Percentiles rank a stretch among this genome's conserved stretches.
phyloP scores from a whole-genome alignment of 2,113 vertebrate genomes.

The Romanogobio albipinnatus region DNA sequence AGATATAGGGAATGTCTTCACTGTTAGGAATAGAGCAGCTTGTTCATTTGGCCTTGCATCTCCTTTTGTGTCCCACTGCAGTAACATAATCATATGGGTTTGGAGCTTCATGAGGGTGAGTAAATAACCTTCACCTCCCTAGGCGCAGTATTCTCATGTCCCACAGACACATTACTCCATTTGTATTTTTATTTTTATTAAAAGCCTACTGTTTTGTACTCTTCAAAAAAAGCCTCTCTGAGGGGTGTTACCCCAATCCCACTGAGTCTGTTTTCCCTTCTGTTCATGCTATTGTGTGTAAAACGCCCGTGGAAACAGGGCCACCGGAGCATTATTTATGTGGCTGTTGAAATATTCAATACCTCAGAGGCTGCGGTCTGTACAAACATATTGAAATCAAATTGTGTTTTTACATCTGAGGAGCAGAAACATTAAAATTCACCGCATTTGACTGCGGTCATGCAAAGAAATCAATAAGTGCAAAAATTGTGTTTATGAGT shows the following conservation, averaged over 20 bases:
- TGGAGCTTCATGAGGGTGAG: not conserved
- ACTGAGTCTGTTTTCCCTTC: constrained; percentile 39
- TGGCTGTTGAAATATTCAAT: constrained; percentile 48
- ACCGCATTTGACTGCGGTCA: not conserved
- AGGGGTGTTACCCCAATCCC: constrained; percentile 27
- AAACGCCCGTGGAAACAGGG: constrained; percentile 29
- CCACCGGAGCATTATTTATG: constrained; percentile 52
- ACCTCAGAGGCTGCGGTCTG: constrained; percentile 28
- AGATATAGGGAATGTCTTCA: not conserved
- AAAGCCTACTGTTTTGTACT: not conserved
- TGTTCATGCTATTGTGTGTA: constrained; percentile 38
- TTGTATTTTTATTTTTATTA: constrained; percentile 29
- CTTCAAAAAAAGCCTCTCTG: constrained; percentile 27
- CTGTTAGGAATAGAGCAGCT: not conserved
- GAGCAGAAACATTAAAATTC: constrained; percentile 12
- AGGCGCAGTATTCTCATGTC: not conserved
- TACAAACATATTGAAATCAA: constrained; percentile 32
- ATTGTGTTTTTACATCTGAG: constrained; percentile 40
- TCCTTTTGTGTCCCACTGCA: not conserved
- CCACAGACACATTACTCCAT: constrained; percentile 20
- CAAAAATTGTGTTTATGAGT: not conserved
- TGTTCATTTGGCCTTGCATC: not conserved
- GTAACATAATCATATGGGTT: not conserved
- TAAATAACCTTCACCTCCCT: not conserved
- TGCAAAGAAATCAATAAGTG: not conserved